phyloP scores from a whole-genome alignment of 1,140 invertebrate species.

The Halesus radiatus region DNA sequence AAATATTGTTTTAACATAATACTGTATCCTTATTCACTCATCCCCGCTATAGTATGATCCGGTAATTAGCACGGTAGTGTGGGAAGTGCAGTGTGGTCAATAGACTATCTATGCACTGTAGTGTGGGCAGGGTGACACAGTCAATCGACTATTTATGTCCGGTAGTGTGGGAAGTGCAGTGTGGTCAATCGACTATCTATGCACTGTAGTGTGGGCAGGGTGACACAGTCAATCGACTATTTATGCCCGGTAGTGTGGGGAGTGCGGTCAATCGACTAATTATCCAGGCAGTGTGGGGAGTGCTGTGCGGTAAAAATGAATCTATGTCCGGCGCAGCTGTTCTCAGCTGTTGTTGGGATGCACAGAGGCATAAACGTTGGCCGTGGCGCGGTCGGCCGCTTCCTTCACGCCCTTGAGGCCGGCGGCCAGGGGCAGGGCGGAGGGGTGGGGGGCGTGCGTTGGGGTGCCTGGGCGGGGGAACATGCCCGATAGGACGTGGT shows the following conservation, averaged over 20 bases:
- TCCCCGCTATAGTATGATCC: too few relatives aligned
- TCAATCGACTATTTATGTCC: too few relatives aligned
- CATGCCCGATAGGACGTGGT: conserved; percentile 82
- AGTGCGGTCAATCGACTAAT: background rate
- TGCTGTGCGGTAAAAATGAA: background rate
- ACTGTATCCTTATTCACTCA: too few relatives aligned
- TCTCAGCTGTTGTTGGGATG: conserved; percentile 55
- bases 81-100: background rate
- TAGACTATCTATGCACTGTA: background rate
- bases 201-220: background rate
- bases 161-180: background rate
- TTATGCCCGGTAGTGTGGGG: background rate
- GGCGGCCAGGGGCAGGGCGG: conserved; percentile 61
- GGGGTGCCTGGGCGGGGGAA: conserved; percentile 69
- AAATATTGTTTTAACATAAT: too few relatives aligned
- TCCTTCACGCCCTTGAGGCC: conserved; percentile 78
- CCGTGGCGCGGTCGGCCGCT: conserved; percentile 82
- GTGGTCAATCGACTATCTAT: background rate
- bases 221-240: background rate
- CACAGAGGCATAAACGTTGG: conserved; percentile 68
- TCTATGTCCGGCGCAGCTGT: background rate
- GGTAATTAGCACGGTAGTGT: background rate
- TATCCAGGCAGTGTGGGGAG: background rate
- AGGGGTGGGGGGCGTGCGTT: conserved; percentile 60
- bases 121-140: too few relatives aligned